Base-by-base conservation (phyloP, 1,140 invertebrate species). In the Diachasmimorpha longicaudata region DNA sequence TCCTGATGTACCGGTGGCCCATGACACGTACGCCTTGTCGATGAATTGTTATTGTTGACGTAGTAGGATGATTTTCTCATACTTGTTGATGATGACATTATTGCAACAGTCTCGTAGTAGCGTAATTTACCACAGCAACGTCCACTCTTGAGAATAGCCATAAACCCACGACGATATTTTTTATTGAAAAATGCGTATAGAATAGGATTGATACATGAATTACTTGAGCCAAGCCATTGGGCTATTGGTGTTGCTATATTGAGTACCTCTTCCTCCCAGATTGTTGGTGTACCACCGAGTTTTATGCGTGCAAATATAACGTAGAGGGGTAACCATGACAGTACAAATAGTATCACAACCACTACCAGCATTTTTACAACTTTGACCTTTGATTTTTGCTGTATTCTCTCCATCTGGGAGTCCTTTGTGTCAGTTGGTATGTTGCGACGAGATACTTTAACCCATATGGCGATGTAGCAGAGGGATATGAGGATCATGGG, bases 161-260 rank as follows among this genome's bases (percentile, higher is more conserved):
- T 92, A 87, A 99, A 99, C 1, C 97, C 97, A 48, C 95, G 93
- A 0, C 97, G 91, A 85, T 97, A 99, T 85, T 99, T 99, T 81
- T 98, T 97, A 86, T 98, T 98, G 90, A 98, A 98, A 86, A 97
- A 98, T 0, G 97, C 97, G 87, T 99, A 99, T n/a, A 99, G 92
- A 55, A 98, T 94, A 0, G 98, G 98, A 89, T 99, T 99, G 81
- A 99, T 97, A 90, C 97, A 98, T 36, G 96, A 97, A 86, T 99
- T 99, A 19, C 97, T 96, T 0, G 96, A 93, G 0, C 97, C 98
- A 1, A 99, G 90, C 97, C 98, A 99, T 87, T 99, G 97, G 0
- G 97, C 97, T 36, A 99, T 92, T 0, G 97, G 97, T 13, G 95
- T 94, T 0, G 94, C 93, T 1, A 96, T 92, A 13, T 94, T 92